A percentile compares a stretch with the other conserved stretches of the same genome.
These are phyloP conservation scores for Gallirallus australis DNA, from an alignment of 2,797 vertebrate species.

Conservation along the genomic window DNA sequence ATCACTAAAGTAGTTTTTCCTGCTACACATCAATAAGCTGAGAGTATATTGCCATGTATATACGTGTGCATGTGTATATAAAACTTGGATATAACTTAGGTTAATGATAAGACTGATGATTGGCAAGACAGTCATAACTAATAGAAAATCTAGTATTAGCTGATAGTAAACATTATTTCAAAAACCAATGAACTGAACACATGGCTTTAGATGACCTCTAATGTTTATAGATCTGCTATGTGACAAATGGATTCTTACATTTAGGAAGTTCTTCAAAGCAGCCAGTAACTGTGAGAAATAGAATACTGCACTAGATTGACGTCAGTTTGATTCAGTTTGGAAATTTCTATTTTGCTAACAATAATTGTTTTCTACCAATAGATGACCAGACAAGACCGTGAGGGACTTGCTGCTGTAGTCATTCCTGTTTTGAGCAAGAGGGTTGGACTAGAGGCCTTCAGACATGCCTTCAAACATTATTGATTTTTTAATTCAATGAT, in stretches of 20 bases:
- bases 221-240: not conserved
- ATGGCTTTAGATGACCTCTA: not conserved
- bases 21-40: not conserved
- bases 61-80: not conserved
- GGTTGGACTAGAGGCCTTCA: not conserved
- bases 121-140: not conserved
- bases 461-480: not conserved
- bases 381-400: not conserved
- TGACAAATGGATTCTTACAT: not conserved
- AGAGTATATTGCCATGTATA: not conserved
- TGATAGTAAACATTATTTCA: not conserved
- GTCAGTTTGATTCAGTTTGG: not conserved
- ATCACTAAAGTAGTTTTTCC: not conserved
- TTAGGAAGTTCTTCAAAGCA: not conserved
- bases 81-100: not conserved
- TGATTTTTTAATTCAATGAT: not conserved
- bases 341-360: not conserved
- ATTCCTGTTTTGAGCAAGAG: not conserved
- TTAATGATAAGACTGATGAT: not conserved
- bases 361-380: not conserved
- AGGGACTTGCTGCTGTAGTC: not conserved
- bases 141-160: not conserved
- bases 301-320: not conserved
- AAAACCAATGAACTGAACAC: not conserved
- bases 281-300: not conserved